Evolutionary conservation across 2,113 vertebrate genomes (phyloP), one percentile per base, ranked within the genome.

Genomic region (Lepidiolamprologus cunningtoni): DNA sequence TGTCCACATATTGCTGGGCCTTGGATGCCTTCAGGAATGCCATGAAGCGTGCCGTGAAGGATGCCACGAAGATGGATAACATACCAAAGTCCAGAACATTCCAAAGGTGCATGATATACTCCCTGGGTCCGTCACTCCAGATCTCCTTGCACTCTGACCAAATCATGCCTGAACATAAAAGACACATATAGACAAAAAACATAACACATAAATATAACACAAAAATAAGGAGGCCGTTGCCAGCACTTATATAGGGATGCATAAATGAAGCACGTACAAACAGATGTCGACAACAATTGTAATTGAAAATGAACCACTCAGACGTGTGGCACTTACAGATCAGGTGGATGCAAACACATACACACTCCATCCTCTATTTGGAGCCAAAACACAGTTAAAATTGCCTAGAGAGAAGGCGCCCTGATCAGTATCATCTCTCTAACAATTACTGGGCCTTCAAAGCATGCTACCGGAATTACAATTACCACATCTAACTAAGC

Each of bases 141-240:
- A 99, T 98, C 93, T 99, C 98, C 94, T 99, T 99, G 94, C 98
- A 98, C 89, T 99, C 98, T 0, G 97, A 99, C 98, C 98, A 99
- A 58, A 99, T 99, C 98, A 99, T 99, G 13, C 98, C 98, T 99
- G 91, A 66, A 52, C 53, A 16, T 2, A 9, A 8, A 82, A 47
- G 23, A 68, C 45, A 82, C 8, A 80, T 13, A 42, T 33, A 66
- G 45, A 84, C 11, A 68, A 4, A 58, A 8, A 14, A n/a, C n/a
- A n/a, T n/a, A n/a, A n/a, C n/a, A n/a, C n/a, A n/a, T n/a, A n/a
- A n/a, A n/a, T n/a, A n/a, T 63, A 10, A 79, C 6, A 82, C 53
- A 54, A 14, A 71, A 19, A 54, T 3, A 9, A 53, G 26, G 12
- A 66, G 12, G 16, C 16, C 23, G 4, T 68, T 10, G 37, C 13